Evolutionary conservation across 2,797 vertebrate species (phyloP), one percentile per base, ranked within the genome.

Genomic region (Gephyroberyx darwinii): DNA sequence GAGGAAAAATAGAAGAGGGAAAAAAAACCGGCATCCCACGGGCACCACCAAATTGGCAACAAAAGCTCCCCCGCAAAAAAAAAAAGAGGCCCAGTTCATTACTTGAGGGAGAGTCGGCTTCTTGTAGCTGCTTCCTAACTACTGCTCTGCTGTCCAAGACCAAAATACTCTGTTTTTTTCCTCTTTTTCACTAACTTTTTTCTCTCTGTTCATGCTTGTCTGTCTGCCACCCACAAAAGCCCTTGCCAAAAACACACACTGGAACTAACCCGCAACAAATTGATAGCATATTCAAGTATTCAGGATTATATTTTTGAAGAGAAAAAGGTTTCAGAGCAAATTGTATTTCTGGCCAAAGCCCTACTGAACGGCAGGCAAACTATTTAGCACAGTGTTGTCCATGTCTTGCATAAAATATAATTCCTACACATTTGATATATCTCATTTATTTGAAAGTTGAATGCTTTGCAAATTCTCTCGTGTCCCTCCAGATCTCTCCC

Each of bases 1-100:
- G 75, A 84, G 79, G 78, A 66, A 88, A 91, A 92, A 89, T 88
- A 87, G 78, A 84, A 81, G 71, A 86, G 70, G 78, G 57, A 64
- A 77, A 80, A 82, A 68, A 62, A 65, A 61, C 51, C 72, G 26
- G 57, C 50, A 82, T 90, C 89, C 92, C 89, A 86, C 58, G 87
- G 91, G 91, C 90, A 79, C 66, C 77, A 84, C 83, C 85, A 91
- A 86, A 92, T 90, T 93, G 91, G 90, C 91, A 91, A 84, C 84
- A 83, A 84, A 87, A 84, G 69, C 85, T 87, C 74, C 64, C 31
- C 30, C 14, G 83, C 82, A 62, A 70, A 83, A 83, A 78, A 71
- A 56, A 67, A 66, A 76, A 71, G 48, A 74, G 73, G 53, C 80
- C 76, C 66, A 86, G 84, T 89, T 90, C 75, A 88, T 88, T 88